Evolutionary conservation across 1,140 invertebrate genomes (phyloP), one percentile per base, ranked within the genome.

Genomic region (Nephotettix cincticeps): DNA sequence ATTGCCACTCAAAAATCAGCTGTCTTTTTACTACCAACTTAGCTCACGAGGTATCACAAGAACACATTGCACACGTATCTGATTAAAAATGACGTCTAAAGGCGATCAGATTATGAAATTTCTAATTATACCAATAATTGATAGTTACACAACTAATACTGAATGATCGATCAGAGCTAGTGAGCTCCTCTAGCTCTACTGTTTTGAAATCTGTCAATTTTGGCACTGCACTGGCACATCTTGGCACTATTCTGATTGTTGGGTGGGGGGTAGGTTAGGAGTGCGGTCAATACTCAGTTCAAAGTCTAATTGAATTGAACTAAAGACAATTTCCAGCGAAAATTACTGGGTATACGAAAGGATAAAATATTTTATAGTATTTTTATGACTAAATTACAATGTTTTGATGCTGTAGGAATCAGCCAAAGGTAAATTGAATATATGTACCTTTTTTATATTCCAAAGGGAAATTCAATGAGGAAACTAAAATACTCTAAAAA

Each of bases 161-260:
- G 32, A 36, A 36, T 36, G 32, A 36, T 36, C 14, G 56, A 27
- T 29, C 11, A 61, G 56, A 61, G 56, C 56, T 29, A 2, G 13
- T 9, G 25, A 29, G 56, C 56, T 61, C 56, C 27, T 29, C 21
- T 14, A 28, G 25, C 56, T 61, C 56, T 21, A 61, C 56, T 61
- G 56, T 61, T 61, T 61, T 61, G 27, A 61, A 61, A 61, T 61
- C 56, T 6, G 56, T 27, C 56, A 61, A 61, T 61, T 61, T 61
- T 61, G 56, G 56, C 56, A 61, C 56, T 61, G 56, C 47, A 51
- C 56, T 61, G 56, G 56, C 56, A 25, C 56, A 61, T 27, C 56
- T 61, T 61, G 56, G 56, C 56, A 61, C 56, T 13, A 61, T 21
- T 3, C 13, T n/a, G 13, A 6, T 13, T 11, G 2, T 61, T 61